These are phyloP conservation scores for Ectemnius continuus DNA, from an alignment of 2,888 invertebrate species.

Conservation along the genomic window DNA sequence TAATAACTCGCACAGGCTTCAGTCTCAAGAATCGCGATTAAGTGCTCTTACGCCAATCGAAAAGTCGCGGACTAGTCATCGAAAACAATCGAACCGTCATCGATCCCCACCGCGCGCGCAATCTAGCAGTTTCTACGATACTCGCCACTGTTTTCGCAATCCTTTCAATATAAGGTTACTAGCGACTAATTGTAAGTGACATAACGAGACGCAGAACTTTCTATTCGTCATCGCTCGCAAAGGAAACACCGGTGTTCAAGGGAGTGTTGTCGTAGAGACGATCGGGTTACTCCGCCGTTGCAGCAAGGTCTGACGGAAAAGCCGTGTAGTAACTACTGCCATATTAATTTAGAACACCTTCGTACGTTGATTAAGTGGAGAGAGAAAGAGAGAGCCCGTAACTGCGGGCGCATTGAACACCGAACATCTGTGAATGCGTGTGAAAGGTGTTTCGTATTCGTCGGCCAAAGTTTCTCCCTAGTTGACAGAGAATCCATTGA, in stretches of 20 bases:
- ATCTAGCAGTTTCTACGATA: no score
- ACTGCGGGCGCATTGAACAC: no score
- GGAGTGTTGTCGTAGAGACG: neutral
- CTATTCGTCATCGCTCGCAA: neutral
- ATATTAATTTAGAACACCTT: conserved; percentile 63
- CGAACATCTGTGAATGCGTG: no score
- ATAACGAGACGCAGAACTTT: neutral
- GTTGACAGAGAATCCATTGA: no score
- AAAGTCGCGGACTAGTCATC: no score
- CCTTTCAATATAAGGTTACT: neutral
- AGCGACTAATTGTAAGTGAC: conserved; percentile 1
- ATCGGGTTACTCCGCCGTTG: conserved; percentile 49
- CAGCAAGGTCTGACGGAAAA: conserved; percentile 50
- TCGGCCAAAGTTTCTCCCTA: no score
- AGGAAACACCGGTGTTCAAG: neutral
- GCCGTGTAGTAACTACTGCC: conserved; percentile 66
- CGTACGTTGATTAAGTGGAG: conserved; percentile 27
- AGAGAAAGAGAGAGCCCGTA: no score
- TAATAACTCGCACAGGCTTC: conserved; percentile 32
- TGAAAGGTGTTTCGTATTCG: no score
- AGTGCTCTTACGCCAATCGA: conserved; percentile 30
- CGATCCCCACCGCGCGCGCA: no score
- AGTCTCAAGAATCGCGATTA: conserved; percentile 16
- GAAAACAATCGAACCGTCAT: no score
- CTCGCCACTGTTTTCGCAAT: neutral